Conservation (phyloP, 2,113 vertebrate species). For the Bambusicola thoracicus region DNA sequence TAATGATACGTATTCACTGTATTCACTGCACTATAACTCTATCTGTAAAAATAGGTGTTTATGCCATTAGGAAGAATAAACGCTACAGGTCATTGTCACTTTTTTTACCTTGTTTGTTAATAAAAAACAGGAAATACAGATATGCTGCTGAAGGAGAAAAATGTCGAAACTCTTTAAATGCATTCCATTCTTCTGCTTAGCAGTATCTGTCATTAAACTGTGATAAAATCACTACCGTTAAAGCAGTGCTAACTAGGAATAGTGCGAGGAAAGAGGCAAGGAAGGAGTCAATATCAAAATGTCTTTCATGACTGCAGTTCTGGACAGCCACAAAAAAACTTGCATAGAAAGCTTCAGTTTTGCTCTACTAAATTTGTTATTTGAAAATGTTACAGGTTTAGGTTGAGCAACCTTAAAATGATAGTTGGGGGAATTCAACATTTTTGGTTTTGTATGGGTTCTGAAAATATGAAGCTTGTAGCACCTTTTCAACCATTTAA, state of each 20-base stretch:
- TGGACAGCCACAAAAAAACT: not conserved
- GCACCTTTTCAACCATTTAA: not conserved
- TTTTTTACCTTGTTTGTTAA: not conserved
- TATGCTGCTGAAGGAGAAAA: not conserved
- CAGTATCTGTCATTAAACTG: not conserved
- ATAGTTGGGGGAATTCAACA: not conserved
- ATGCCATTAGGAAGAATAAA: not conserved
- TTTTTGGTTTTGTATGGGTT: rapidly evolving
- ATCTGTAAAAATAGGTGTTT: not conserved
- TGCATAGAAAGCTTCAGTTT: not conserved
- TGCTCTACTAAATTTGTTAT: not conserved
- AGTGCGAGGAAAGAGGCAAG: not conserved
- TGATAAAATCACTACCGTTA: not conserved
- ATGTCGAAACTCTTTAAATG: not conserved
- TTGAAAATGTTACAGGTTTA: not conserved
- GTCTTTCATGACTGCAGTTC: not conserved
- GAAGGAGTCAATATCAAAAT: not conserved
- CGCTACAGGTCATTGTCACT: not conserved
- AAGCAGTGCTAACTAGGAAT: not conserved
- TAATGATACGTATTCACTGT: not conserved
- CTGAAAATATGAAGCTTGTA: not conserved
- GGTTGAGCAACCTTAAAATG: not conserved
- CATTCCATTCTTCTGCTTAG: not conserved
- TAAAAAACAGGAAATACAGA: not conserved
- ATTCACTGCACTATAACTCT: not conserved